Percentiles rank a stretch among this genome's conserved stretches.
phyloP scores from a whole-genome alignment of 2,888 invertebrate genomes.

The Odontothrips loti region DNA sequence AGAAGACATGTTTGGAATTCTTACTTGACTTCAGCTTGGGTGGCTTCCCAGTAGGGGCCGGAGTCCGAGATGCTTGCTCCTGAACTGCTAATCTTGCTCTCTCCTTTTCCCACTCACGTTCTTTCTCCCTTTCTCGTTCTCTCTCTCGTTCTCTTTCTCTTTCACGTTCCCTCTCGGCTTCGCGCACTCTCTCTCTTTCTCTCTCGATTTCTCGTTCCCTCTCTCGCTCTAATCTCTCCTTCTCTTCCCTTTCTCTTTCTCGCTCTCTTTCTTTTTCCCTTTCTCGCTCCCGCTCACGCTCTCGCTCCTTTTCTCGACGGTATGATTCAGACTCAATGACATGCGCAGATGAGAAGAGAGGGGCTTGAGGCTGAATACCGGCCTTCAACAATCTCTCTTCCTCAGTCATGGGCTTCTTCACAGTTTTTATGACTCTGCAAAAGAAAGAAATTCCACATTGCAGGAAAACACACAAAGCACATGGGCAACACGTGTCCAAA shows the following conservation, averaged over 20 bases:
- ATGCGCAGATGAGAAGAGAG: background rate
- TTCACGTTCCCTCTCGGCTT: background rate
- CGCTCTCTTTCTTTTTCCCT: background rate
- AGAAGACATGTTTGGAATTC: conserved; percentile 2
- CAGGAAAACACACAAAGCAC: background rate
- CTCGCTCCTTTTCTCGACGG: background rate
- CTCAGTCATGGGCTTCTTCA: background rate
- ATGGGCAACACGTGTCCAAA: background rate
- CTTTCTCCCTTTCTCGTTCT: background rate
- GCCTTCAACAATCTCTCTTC: background rate
- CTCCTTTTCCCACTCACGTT: conserved; percentile 4
- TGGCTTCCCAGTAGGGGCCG: background rate
- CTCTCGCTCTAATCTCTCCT: background rate
- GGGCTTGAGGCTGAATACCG: background rate
- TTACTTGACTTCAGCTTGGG: conserved; percentile 12
- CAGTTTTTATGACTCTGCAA: conserved; percentile 7
- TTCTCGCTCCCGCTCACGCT: background rate
- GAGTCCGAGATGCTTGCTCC: conserved; percentile 14
- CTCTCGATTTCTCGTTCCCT: background rate
- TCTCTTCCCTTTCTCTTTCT: background rate
- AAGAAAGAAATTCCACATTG: background rate
- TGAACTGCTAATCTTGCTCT: background rate
- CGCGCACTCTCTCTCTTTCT: background rate
- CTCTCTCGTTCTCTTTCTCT: conserved; percentile 7
- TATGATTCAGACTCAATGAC: background rate